These are phyloP conservation scores for Ichneumoninae sp. DNA, from an alignment of 2,888 invertebrate species.

Conservation along the genomic window DNA sequence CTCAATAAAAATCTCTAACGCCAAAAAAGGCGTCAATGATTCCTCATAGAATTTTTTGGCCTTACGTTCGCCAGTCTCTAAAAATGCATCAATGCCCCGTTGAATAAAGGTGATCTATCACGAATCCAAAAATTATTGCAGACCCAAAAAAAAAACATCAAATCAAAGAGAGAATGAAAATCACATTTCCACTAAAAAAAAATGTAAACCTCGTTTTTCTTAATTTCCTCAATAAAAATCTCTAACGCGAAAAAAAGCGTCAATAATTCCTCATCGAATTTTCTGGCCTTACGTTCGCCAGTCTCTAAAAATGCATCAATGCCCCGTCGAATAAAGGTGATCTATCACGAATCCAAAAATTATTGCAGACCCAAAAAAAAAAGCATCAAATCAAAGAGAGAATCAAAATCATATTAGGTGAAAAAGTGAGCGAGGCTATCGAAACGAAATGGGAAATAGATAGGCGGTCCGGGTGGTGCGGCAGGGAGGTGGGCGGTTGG, in stretches of 20 bases:
- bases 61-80: not conserved
- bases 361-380: not conserved
- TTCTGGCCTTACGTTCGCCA: not conserved
- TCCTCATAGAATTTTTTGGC: not conserved
- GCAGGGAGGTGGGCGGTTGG: not conserved
- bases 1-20: not conserved
- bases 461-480: not conserved
- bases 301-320: not conserved
- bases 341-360: not conserved
- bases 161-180: not conserved
- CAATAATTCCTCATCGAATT: not conserved
- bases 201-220: not conserved
- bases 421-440: not conserved
- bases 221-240: not conserved
- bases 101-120: not conserved
- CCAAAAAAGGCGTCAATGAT: not conserved
- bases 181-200: no score
- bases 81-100: not conserved
- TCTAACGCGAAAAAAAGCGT: not conserved
- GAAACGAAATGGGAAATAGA: slow-evolving; percentile 34
- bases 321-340: not conserved
- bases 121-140: not conserved
- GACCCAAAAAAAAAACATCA: not conserved
- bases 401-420: not conserved
- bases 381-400: not conserved